Base-by-base conservation (phyloP, 2,888 invertebrate genomes). In the Lamproptera curius region DNA sequence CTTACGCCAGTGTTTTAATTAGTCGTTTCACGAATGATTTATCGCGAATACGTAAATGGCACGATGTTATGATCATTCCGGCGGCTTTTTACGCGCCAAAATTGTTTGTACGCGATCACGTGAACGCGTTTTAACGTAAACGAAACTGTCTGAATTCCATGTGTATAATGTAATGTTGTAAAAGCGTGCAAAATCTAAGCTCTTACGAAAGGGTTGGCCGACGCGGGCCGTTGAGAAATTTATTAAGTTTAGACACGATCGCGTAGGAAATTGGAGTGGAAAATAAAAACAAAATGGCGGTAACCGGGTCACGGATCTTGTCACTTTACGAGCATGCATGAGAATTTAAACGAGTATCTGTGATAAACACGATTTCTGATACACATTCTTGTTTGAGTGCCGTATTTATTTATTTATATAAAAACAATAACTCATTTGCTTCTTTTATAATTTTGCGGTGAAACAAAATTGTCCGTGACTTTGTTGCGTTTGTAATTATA, bases 21-120 rank as follows among this genome's bases (percentile, higher is more conserved):
- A 88, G 83, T 85, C 74, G 81, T 81, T 84, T 81, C 67, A 68
- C 65, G 76, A 76, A 86, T 87, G 88, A 88, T 87, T 87, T 85
- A 66, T 67, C 67, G 65, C 62, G 62, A 58, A 59, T 69, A 67
- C 67, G 62, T 68, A 67, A 70, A 70, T 68, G 73, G 65, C 71
- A 68, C 69, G 58, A 59, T 63, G 61, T 65, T 58, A 58, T 60
- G 56, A 56, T 61, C 44, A 58, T 42, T 48, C 53, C 58, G 51
- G 9, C 58, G 56, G 60, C 62, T 66, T 63, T 65, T 67, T 66
- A 61, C 65, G 41, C 41, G 10, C n/a, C n/a, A n/a, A n/a, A n/a
- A n/a, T n/a, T n/a, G n/a, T n/a, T n/a, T n/a, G n/a, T n/a, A n/a
- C n/a, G n/a, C n/a, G n/a, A n/a, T n/a, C n/a, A n/a, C n/a, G n/a